Evolutionary conservation across 2,888 invertebrate genomes (phyloP), one percentile per base, ranked within the genome.

Genomic region (Hecatera dysodea): DNA sequence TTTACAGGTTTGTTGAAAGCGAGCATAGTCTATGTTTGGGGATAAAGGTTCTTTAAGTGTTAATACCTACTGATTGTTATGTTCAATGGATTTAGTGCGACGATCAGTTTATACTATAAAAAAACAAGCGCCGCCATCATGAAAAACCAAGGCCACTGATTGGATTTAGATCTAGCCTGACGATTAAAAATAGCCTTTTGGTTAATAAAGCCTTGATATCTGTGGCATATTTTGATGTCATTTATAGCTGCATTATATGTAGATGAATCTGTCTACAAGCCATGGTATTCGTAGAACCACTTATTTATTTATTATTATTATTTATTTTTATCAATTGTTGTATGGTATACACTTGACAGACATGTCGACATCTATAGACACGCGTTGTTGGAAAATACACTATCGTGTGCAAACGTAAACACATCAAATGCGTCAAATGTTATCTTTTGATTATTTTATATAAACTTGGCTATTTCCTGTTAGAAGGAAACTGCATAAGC

Each of bases 361-460:
- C 48, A 69, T 9, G 39, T 42, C n/a, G 24, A 56, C 48, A 17
- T 24, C 19, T 39, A 56, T n/a, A 56, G 7, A 7, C 15, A 56
- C 36, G 48, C 42, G 22, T 56, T 48, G 46, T 72, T 61, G 33
- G 42, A 67, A 52, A 53, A 79, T 57, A 57, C 62, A 73, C 11
- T 29, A 15, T 24, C n/a, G 33, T 24, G 42, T 27, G 27, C 68
- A 72, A 61, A 74, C 52, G 78, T 48, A 36, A 53, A 42, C 27
- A 68, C 29, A 46, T 46, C 17, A 72, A 57, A 55, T 44, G 52
- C 50, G 27, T 42, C 78, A 72, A 72, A 78, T 78, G 60, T 75
- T 75, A 55, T 78, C 75, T 65, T 75, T 75, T 24, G 36, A 72
- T 75, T 75, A 75, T 65, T 52, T 64, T 42, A 48, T 42, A 42